These are phyloP conservation scores for Eulemur albifrons DNA, from an alignment of 2,797 vertebrate species.

Conservation along the genomic window DNA sequence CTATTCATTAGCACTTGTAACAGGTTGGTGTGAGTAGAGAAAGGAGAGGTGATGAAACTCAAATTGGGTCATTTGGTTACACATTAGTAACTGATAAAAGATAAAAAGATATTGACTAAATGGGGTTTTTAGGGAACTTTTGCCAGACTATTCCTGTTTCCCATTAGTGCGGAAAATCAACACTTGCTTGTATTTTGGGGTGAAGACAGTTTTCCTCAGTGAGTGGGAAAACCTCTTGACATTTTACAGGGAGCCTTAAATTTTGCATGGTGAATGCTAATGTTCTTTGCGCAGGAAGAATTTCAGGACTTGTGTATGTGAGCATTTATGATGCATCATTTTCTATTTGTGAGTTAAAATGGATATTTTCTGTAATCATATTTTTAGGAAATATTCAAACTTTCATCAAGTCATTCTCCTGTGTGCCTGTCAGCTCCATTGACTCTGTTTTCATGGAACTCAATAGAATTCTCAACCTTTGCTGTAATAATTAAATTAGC, in stretches of 20 bases:
- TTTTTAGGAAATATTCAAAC: slow-evolving; percentile 33
- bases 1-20: slow-evolving; percentile 63
- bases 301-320: slow-evolving; percentile 11
- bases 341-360: slow-evolving; percentile 44
- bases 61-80: slow-evolving; percentile 53
- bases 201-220: slow-evolving; percentile 66
- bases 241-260: slow-evolving; percentile 63
- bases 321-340: slow-evolving; percentile 37
- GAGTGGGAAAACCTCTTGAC: slow-evolving; percentile 76
- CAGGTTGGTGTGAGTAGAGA: slow-evolving; percentile 35
- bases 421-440: neutral
- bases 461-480: slow-evolving; percentile 21
- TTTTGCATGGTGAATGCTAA: slow-evolving; percentile 47
- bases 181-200: slow-evolving; percentile 60
- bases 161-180: slow-evolving; percentile 65
- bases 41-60: slow-evolving; percentile 51
- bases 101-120: slow-evolving; percentile 59
- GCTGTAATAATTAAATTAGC: slow-evolving; percentile 5
- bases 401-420: neutral
- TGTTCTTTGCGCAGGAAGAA: slow-evolving; percentile 50
- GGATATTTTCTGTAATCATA: neutral
- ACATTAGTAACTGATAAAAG: slow-evolving; percentile 62
- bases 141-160: slow-evolving; percentile 34
- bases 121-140: slow-evolving; percentile 40
- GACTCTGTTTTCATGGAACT: neutral